Evolutionary conservation across 2,797 vertebrate species (phyloP).

Genomic region (Perodicticus potto): DNA sequence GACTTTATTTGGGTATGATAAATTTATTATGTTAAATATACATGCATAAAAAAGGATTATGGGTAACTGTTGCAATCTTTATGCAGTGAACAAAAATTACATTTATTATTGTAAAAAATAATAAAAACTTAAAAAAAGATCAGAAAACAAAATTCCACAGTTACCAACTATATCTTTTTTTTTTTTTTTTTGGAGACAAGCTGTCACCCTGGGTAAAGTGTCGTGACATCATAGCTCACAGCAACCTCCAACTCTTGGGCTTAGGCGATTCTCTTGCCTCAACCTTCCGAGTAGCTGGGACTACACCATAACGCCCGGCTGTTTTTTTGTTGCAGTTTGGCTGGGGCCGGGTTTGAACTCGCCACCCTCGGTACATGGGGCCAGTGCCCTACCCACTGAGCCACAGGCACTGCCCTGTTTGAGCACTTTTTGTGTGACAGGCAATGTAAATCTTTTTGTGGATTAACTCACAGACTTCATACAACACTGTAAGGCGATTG

Average conservation of each 20-base stretch:
- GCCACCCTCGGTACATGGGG: too few relatives aligned
- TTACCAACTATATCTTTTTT: background rate
- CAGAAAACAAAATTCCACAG: background rate
- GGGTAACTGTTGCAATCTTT: conserved; percentile 48
- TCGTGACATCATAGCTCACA: too few relatives aligned
- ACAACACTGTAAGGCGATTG: background rate
- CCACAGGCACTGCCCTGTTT: too few relatives aligned
- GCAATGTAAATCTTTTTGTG: background rate
- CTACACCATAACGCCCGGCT: too few relatives aligned
- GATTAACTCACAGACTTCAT: background rate
- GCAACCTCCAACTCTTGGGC: too few relatives aligned
- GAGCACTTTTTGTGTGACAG: background rate
- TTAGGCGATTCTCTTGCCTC: too few relatives aligned
- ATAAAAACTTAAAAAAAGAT: background rate
- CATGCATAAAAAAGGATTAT: background rate
- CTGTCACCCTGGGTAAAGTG: too few relatives aligned
- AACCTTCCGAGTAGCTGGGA: too few relatives aligned
- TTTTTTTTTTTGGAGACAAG: too few relatives aligned
- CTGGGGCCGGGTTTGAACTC: too few relatives aligned
- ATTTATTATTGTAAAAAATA: conserved; percentile 2
- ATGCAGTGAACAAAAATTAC: background rate
- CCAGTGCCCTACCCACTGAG: too few relatives aligned
- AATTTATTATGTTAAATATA: conserved; percentile 10
- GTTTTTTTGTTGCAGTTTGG: too few relatives aligned
- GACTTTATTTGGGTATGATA: conserved; percentile 20